These are phyloP conservation scores for Rhinella marina DNA, from an alignment of 2,797 vertebrate species.

Conservation along the genomic window DNA sequence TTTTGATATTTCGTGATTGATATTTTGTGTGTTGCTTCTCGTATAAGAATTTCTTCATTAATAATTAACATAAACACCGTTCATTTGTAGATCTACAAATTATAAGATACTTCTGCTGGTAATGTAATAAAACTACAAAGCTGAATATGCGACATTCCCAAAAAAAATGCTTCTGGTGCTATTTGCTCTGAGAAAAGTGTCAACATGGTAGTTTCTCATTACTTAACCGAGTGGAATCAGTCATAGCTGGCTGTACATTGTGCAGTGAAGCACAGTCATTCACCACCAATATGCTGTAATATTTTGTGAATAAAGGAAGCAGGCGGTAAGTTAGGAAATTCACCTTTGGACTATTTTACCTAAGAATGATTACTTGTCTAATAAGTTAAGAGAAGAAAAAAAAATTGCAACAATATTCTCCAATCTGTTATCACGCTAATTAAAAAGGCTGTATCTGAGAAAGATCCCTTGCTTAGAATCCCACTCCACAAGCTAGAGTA, in stretches of 20 bases:
- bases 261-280: conserved; percentile 43
- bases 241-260: conserved; percentile 51
- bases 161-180: conserved; percentile 50
- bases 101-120: conserved; percentile 1
- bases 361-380: background rate
- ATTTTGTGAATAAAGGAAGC: conserved; percentile 26
- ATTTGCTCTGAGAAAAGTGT: conserved; percentile 52
- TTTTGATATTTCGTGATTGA: background rate
- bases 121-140: conserved; percentile 18
- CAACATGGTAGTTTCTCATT: conserved; percentile 53
- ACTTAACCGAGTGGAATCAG: conserved; percentile 59
- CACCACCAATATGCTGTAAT: conserved; percentile 42
- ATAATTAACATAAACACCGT: background rate
- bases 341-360: background rate
- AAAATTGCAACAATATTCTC: background rate
- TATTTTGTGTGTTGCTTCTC: background rate
- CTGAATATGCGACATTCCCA: conserved; percentile 1
- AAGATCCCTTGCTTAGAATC: background rate
- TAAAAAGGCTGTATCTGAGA: background rate
- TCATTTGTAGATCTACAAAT: background rate
- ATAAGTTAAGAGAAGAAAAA: background rate
- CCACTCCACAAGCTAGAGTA: background rate
- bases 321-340: background rate
- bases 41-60: background rate
- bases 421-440: background rate